These are phyloP conservation scores for Cyanistes caeruleus DNA, from an alignment of 2,113 vertebrate species.

Conservation along the genomic window DNA sequence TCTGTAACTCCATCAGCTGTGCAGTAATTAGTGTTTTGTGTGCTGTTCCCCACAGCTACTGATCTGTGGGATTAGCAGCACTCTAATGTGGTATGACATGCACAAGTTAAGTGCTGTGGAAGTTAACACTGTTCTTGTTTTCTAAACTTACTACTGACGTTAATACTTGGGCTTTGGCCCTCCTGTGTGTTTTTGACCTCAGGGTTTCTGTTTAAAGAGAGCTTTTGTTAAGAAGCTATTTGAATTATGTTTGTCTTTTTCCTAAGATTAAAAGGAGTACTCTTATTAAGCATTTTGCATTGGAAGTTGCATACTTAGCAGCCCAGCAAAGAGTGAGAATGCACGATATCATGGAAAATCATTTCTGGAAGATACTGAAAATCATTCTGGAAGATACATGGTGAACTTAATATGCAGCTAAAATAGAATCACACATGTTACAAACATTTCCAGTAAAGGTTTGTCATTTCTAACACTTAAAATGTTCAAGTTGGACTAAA, in stretches of 20 bases:
- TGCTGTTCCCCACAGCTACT: conserved; percentile 35
- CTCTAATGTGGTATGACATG: conserved; percentile 53
- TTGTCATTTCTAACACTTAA: background rate
- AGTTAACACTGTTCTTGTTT: conserved; percentile 64
- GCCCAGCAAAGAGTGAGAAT: background rate
- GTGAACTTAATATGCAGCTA: background rate
- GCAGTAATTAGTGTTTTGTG: conserved; percentile 29
- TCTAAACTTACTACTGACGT: conserved; percentile 64
- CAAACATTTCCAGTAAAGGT: background rate
- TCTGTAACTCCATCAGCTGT: background rate
- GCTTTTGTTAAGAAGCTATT: conserved; percentile 66
- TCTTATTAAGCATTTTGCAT: conserved; percentile 60
- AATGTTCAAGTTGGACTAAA: background rate
- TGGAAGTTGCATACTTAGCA: conserved; percentile 19
- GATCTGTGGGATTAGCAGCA: conserved; percentile 49
- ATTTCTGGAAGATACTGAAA: background rate
- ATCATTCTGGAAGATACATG: background rate
- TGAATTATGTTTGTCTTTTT: conserved; percentile 67
- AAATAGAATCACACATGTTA: background rate
- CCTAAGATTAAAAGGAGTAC: conserved; percentile 52
- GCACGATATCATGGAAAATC: background rate
- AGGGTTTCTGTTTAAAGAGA: conserved; percentile 63
- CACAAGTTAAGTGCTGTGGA: conserved; percentile 51
- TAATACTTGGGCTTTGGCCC: conserved; percentile 38
- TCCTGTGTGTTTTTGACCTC: conserved; percentile 52